A percentile compares a stretch with the other conserved stretches of the same genome.
These are phyloP conservation scores for Amyelois transitella DNA, from an alignment of 1,140 invertebrate species.

Conservation along the genomic window DNA sequence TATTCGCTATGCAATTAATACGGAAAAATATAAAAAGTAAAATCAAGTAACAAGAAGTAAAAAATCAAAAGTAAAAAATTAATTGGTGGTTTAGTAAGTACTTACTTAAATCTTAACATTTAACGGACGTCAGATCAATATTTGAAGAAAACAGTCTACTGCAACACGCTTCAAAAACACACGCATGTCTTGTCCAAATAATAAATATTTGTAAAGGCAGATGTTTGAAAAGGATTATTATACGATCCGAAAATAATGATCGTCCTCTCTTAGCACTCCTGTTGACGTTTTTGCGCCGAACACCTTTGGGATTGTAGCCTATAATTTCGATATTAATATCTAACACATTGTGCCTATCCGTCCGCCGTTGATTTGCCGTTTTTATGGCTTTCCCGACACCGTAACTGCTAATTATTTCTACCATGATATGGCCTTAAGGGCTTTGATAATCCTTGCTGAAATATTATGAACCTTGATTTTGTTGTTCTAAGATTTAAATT, in stretches of 20 bases:
- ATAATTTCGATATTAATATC: conserved; percentile 71
- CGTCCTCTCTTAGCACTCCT: conserved; percentile 62
- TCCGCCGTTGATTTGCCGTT: conserved; percentile 42
- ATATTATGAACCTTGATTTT: conserved; percentile 10
- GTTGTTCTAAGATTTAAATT: background rate
- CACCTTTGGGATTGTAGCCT: conserved; percentile 55
- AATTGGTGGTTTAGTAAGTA: too few species aligned
- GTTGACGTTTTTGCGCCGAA: conserved; percentile 57
- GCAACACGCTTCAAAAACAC: conserved; percentile 1
- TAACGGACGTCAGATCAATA: too few species aligned
- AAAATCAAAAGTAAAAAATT: too few species aligned
- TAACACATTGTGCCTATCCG: conserved; percentile 68
- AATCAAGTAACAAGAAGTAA: too few species aligned
- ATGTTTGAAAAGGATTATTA: conserved; percentile 53
- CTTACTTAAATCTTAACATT: too few species aligned
- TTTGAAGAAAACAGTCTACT: background rate
- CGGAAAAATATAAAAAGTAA: too few species aligned
- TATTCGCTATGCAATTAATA: too few species aligned
- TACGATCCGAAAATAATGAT: conserved; percentile 61
- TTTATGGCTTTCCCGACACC: conserved; percentile 43
- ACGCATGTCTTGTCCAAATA: conserved; percentile 35
- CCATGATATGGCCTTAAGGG: conserved; percentile 24
- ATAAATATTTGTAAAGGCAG: conserved; percentile 71
- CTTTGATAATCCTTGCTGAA: conserved; percentile 14
- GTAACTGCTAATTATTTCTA: conserved; percentile 46